Evolutionary conservation across 2,113 vertebrate genomes (phyloP).

Genomic region (Anguilla rostrata): DNA sequence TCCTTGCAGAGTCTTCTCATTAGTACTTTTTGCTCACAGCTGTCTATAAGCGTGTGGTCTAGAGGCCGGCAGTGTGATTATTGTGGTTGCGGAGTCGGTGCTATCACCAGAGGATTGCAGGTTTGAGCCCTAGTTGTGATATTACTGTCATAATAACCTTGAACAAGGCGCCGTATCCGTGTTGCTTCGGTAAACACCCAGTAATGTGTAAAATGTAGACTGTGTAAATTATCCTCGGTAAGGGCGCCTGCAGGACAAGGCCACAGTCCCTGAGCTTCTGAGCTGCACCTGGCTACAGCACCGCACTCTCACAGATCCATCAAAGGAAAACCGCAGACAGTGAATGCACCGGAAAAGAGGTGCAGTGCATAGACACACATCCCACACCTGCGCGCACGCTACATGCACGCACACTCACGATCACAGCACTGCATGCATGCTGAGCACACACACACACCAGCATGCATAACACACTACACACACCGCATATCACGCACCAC

Average conservation of each 20-base stretch:
- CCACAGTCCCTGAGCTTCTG: background rate
- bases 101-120: background rate
- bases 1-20: background rate
- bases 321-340: background rate
- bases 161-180: background rate
- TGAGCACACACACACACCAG: background rate
- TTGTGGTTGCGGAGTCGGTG: background rate
- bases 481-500: background rate
- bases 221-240: background rate
- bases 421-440: background rate
- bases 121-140: background rate
- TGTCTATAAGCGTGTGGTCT: background rate
- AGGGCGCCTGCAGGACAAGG: background rate
- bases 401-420: too few relatives aligned
- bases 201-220: background rate
- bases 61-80: background rate
- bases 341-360: too few relatives aligned
- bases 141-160: background rate
- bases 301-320: background rate
- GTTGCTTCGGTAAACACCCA: background rate
- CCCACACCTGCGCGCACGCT: background rate
- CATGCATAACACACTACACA: background rate
- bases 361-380: too few relatives aligned
- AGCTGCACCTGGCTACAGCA: background rate
- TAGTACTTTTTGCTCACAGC: background rate